Conservation (phyloP, 2,113 vertebrate genomes). For the Manacus vitellinus region DNA sequence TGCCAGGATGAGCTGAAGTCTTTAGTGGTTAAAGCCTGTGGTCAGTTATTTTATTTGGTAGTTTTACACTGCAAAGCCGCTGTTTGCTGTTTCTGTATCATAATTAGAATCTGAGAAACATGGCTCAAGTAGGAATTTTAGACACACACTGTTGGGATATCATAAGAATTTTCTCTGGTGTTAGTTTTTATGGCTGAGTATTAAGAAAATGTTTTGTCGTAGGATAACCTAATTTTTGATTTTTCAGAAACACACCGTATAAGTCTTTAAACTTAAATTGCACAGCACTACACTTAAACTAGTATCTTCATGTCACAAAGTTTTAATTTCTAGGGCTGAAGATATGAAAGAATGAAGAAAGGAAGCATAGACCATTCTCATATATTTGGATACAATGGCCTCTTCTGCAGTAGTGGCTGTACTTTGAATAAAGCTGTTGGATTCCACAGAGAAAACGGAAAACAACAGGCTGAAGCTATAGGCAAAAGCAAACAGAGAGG, state of each 20-base stretch:
- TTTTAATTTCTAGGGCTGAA: not conserved
- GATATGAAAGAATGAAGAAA: not conserved
- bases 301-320: not conserved
- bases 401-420: not conserved
- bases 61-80: not conserved
- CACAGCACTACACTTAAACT: not conserved
- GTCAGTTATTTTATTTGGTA: not conserved
- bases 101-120: not conserved
- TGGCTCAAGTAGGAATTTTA: not conserved
- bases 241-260: not conserved
- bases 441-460: not conserved
- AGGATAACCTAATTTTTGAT: not conserved
- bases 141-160: rapidly evolving
- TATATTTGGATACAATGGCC: not conserved
- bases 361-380: not conserved
- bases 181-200: not conserved
- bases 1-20: not conserved
- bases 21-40: not conserved
- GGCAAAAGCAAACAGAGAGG: not conserved
- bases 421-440: not conserved
- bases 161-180: not conserved
- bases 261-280: not conserved
- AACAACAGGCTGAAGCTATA: not conserved
- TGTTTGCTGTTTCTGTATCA: not conserved
- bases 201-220: not conserved